Conservation (phyloP, 2,888 invertebrate species). For the Phania funesta region DNA sequence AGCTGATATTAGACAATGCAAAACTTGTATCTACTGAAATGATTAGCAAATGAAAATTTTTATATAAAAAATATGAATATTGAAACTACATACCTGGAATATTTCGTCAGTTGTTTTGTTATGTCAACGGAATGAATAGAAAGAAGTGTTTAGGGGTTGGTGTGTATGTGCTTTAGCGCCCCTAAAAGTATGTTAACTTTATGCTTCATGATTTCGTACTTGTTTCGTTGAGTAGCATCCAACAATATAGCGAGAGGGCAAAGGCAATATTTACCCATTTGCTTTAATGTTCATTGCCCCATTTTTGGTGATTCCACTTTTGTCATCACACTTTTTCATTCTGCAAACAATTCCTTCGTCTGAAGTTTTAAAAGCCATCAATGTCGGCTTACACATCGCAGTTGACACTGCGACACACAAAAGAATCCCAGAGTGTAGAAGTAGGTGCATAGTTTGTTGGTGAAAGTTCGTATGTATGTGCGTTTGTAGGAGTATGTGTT, state of each 20-base stretch:
- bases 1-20: no score
- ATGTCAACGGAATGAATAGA: slow-evolving; percentile 3
- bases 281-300: slow-evolving; percentile 50
- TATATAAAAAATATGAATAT: slow-evolving; percentile 29
- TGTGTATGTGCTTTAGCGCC: background rate
- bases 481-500: background rate
- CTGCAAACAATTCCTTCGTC: slow-evolving; percentile 17
- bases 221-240: background rate
- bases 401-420: slow-evolving; percentile 55
- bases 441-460: background rate
- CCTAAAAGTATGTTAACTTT: slow-evolving; percentile 40
- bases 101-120: slow-evolving; percentile 37
- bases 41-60: no score
- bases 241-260: slow-evolving; percentile 16
- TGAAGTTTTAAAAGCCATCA: slow-evolving; percentile 55
- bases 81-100: slow-evolving; percentile 60
- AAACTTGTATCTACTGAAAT: no score
- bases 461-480: background rate
- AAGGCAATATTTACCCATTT: slow-evolving; percentile 54
- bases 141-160: background rate
- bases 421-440: slow-evolving; percentile 5
- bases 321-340: slow-evolving; percentile 10
- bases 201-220: background rate
- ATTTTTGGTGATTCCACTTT: slow-evolving; percentile 46
- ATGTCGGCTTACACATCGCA: slow-evolving; percentile 62